A percentile compares a stretch with the other conserved stretches of the same genome.
phyloP scores from a whole-genome alignment of 2,797 vertebrate genomes.

The Nannoperca australis region DNA sequence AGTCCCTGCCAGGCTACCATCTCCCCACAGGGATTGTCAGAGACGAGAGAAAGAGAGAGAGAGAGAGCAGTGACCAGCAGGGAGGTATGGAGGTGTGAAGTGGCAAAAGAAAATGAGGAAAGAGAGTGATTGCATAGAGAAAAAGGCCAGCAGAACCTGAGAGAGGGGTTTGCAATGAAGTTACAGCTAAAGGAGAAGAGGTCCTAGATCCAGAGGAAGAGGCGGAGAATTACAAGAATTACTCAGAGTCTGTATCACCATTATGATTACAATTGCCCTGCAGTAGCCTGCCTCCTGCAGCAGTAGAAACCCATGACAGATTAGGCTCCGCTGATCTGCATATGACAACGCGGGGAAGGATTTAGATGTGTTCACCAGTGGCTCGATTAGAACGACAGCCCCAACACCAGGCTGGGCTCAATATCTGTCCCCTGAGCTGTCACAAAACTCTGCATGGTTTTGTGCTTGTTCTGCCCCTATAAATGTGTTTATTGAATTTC shows the following conservation, averaged over 20 bases:
- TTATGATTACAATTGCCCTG: background rate
- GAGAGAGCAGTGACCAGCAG: slow-evolving; percentile 5
- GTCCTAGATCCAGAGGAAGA: background rate
- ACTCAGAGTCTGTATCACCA: background rate
- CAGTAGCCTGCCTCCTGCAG: background rate
- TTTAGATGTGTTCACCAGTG: slow-evolving; percentile 34
- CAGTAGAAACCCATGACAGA: slow-evolving; percentile 34
- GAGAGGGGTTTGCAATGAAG: background rate
- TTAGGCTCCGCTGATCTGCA: slow-evolving; percentile 29
- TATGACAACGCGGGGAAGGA: slow-evolving; percentile 22
- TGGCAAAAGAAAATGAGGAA: slow-evolving; percentile 5
- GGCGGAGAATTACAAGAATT: slow-evolving; percentile 8
- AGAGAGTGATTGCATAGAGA: slow-evolving; percentile 31
- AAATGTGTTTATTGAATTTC: slow-evolving; percentile 65
- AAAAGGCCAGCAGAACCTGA: slow-evolving; percentile 9
- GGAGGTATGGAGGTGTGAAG: slow-evolving; percentile 42
- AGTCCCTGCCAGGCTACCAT: slow-evolving; percentile 54
- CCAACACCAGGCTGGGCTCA: slow-evolving; percentile 25
- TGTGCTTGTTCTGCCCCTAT: slow-evolving; percentile 59
- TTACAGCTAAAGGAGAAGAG: slow-evolving; percentile 2
- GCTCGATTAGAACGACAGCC: slow-evolving; percentile 20
- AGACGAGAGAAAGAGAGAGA: slow-evolving; percentile 36
- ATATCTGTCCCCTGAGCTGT: slow-evolving; percentile 50
- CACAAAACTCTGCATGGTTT: slow-evolving; percentile 32
- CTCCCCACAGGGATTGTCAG: slow-evolving; percentile 56